Conservation (phyloP, 2,113 vertebrate species). For the Actenoides hombroni region DNA sequence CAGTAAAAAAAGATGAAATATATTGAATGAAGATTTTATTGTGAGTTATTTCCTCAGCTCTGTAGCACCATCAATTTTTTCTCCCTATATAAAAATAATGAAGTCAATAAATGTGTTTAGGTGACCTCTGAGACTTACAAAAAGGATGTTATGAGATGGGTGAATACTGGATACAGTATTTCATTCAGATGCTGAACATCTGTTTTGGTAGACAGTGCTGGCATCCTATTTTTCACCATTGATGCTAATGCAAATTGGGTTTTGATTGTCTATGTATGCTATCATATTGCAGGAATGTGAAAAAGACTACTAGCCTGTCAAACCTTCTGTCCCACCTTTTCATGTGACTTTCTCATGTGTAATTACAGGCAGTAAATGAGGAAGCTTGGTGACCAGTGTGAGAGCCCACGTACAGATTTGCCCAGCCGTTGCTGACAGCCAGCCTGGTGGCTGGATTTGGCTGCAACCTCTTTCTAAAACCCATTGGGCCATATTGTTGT, state of each 20-base stretch:
- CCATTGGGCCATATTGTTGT: fast-evolving
- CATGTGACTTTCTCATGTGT: background rate
- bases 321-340: background rate
- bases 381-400: background rate
- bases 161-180: slow-evolving; percentile 48
- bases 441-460: background rate
- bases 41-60: slow-evolving; percentile 63
- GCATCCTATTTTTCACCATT: slow-evolving; percentile 27
- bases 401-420: background rate
- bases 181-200: slow-evolving; percentile 46
- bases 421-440: background rate
- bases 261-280: background rate
- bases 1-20: slow-evolving; percentile 45
- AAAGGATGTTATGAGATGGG: slow-evolving; percentile 64
- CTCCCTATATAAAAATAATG: slow-evolving; percentile 67
- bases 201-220: slow-evolving; percentile 44
- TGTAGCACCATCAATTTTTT: slow-evolving; percentile 59
- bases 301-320: background rate
- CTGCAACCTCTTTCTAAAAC: background rate
- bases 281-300: background rate
- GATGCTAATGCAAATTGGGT: background rate
- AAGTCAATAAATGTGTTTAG: slow-evolving; percentile 67
- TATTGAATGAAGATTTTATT: slow-evolving; percentile 67
- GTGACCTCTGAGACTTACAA: slow-evolving; percentile 59
- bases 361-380: background rate